Evolutionary conservation across 2,797 vertebrate genomes (phyloP), one percentile per base, ranked within the genome.

Genomic region (Sitta carolinensis): DNA sequence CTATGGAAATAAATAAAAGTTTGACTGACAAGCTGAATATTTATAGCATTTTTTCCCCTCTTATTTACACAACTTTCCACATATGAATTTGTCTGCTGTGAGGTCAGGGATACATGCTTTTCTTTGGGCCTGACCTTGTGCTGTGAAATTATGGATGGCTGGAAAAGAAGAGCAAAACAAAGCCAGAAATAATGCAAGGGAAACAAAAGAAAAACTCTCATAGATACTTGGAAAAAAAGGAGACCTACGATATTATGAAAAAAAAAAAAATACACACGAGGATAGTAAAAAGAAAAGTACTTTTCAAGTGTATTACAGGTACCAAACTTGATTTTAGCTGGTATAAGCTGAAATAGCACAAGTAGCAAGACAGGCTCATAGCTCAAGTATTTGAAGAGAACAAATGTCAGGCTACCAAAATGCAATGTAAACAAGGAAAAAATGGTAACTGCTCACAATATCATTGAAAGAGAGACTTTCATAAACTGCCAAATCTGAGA

Each of bases 31-130:
- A 66, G 12, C 6, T 30, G 47, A 78, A 93, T 72, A 89, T 43
- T 62, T 72, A 36, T 50, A 13, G 5, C 0, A 1, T 42, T 16
- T 12, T 5, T 0, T 0, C 1, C 5, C 3, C 5, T 4, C 19
- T 38, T 36, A 36, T 90, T 93, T 75, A 57, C 27, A 47, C 30
- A 62, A 12, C 27, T 82, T 75, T 79, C 27, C 3, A 2, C 4
- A 2, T 36, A 81, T n/a, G 29, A 78, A 54, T 82, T 87, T 79
- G 17, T 13, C 4, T 76, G n/a, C 42, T 40, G 10, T 58, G n/a
- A 52, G 48, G 43, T 72, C 63, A 78, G 26, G 55, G 89, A 82
- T 45, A 29, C 4, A 36, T 19, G 3, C 4, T 68, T 81, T 78
- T 19, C 16, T 86, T 66, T 79, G 30, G 7, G 17, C 4, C 4